Evolutionary conservation across 2,113 vertebrate species (phyloP).

Genomic region (Macheiramphus alcinus): DNA sequence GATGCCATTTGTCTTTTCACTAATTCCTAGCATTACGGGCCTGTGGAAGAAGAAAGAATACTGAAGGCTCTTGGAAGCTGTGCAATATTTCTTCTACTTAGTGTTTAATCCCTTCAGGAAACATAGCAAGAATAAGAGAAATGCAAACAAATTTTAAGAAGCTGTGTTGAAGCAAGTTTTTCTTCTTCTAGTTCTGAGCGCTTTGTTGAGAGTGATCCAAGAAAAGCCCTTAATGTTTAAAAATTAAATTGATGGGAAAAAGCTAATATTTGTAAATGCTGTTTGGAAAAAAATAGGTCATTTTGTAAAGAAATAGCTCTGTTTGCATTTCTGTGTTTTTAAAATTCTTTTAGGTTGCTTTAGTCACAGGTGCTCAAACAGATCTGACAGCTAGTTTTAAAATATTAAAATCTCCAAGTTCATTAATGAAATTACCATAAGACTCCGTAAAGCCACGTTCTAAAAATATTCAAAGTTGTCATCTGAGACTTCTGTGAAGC

Average conservation of each 20-base stretch:
- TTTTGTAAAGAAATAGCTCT: neutral
- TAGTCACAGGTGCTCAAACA: neutral
- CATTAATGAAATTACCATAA: neutral
- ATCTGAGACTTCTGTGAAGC: neutral
- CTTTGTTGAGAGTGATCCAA: neutral
- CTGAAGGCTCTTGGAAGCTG: neutral
- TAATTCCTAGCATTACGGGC: neutral
- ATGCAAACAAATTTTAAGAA: conserved; percentile 37
- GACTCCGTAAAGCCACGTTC: neutral
- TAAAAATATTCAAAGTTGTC: neutral
- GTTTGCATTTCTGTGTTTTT: neutral
- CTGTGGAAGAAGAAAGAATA: neutral
- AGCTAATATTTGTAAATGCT: neutral
- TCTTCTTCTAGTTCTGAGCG: neutral
- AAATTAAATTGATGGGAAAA: neutral
- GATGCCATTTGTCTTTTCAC: neutral
- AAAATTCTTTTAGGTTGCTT: neutral
- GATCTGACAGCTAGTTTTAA: neutral
- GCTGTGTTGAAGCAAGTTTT: neutral
- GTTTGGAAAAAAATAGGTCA: neutral
- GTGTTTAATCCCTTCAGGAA: conserved; percentile 36
- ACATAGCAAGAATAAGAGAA: conserved; percentile 7
- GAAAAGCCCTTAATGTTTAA: neutral
- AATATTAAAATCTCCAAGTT: neutral
- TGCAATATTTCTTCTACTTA: conserved; percentile 1